Percentiles rank a stretch among this genome's conserved stretches.
phyloP scores from a whole-genome alignment of 2,888 invertebrate genomes.

The Galeopsomyia nigrocyanea region DNA sequence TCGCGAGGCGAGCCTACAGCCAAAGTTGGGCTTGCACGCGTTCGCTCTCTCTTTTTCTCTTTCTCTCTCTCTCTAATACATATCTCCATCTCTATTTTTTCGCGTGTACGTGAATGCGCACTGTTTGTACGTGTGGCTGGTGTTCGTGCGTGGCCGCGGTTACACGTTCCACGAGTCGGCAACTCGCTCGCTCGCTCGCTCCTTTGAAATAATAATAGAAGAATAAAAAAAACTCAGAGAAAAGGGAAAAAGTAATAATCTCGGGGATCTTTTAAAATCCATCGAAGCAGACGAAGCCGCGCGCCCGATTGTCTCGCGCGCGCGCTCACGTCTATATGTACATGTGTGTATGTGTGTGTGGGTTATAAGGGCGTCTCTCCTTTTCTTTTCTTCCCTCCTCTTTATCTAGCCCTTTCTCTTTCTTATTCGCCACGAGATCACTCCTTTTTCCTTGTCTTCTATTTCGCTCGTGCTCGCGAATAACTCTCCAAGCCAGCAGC shows the following conservation, averaged over 20 bases:
- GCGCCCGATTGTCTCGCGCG: constrained; percentile 67
- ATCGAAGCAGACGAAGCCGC: constrained; percentile 68
- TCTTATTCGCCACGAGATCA: constrained; percentile 27
- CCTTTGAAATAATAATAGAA: constrained; percentile 61
- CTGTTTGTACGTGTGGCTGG: constrained; percentile 28
- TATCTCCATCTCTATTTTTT: background rate
- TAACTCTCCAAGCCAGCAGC: constrained; percentile 11
- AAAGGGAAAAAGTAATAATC: constrained; percentile 68
- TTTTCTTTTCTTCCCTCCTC: constrained; percentile 27
- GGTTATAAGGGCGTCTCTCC: constrained; percentile 17
- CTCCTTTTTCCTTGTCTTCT: constrained; percentile 42
- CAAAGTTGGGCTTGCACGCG: constrained; percentile 62
- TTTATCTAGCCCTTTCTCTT: constrained; percentile 18
- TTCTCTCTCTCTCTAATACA: constrained; percentile 5
- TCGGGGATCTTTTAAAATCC: constrained; percentile 69
- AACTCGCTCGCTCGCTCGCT: constrained; percentile 1
- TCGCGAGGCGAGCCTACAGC: constrained; percentile 67
- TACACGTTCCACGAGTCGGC: constrained; percentile 17
- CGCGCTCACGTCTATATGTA: constrained; percentile 50
- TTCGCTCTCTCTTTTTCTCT: constrained; percentile 53
- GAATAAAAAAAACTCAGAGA: constrained; percentile 62
- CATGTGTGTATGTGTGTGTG: background rate
- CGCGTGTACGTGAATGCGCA: constrained; percentile 4
- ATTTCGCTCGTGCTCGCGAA: constrained; percentile 27
- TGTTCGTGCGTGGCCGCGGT: constrained; percentile 45